These are phyloP conservation scores for Epizoanthus ramosus DNA, from an alignment of 92 coral and sea anemone genomes.

Conservation along the genomic window DNA sequence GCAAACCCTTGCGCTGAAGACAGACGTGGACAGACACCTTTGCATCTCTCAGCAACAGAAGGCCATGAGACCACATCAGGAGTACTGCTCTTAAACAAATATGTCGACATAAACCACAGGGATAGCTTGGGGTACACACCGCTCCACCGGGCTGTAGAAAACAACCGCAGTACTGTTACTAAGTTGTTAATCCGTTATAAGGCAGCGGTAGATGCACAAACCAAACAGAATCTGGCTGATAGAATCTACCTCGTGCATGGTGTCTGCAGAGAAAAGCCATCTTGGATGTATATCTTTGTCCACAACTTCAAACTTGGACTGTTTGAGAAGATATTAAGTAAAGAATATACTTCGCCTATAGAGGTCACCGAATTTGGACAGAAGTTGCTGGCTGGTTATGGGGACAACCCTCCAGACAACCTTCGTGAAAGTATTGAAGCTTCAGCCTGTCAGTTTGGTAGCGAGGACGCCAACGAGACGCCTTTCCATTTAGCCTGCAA, in stretches of 20 bases:
- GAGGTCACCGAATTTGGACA: slow-evolving; percentile 6
- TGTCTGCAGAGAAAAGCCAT: background rate
- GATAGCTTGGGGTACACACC: slow-evolving; percentile 7
- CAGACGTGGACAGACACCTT: slow-evolving; percentile 1
- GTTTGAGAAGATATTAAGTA: background rate
- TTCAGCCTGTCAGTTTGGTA: background rate
- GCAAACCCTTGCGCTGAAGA: slow-evolving; percentile 11
- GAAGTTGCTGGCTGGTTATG: slow-evolving; percentile 8
- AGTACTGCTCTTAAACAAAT: background rate
- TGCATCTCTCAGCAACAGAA: slow-evolving; percentile 3
- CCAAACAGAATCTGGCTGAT: slow-evolving; percentile 6
- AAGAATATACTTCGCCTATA: background rate
- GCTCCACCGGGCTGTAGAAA: slow-evolving; percentile 19
- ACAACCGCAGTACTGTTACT: background rate
- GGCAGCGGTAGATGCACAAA: background rate
- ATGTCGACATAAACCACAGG: background rate
- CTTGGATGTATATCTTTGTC: slow-evolving; percentile 25
- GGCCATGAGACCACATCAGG: background rate
- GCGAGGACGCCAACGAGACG: background rate
- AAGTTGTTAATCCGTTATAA: background rate
- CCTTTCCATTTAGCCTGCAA: slow-evolving; percentile 16
- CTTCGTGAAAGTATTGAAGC: background rate
- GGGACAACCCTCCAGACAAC: background rate
- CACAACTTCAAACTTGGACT: slow-evolving; percentile 8
- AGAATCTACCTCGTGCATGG: slow-evolving; percentile 12